phyloP scores from a whole-genome alignment of 2,113 vertebrate species.

The Sapayoa aenigma region DNA sequence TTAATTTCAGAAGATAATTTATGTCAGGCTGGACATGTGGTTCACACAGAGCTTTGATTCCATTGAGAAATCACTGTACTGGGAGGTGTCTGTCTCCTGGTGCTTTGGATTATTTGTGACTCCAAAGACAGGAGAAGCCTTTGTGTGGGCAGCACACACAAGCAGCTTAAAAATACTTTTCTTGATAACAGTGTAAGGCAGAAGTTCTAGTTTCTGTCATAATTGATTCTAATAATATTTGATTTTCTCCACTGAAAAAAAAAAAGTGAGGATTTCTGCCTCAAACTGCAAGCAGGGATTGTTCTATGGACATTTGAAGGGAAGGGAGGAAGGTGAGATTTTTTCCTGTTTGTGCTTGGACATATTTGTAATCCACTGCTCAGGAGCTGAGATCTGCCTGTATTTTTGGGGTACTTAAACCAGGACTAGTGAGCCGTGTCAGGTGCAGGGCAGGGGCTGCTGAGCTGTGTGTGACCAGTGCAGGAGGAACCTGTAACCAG shows the following conservation, averaged over 20 bases:
- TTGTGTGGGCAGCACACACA: not conserved
- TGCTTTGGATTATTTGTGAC: not conserved
- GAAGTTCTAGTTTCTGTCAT: not conserved
- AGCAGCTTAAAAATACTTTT: not conserved
- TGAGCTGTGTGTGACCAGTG: not conserved
- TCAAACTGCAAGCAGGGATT: not conserved
- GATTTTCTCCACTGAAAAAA: not conserved
- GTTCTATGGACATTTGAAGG: not conserved
- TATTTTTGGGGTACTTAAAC: too few relatives aligned
- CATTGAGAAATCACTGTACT: not conserved
- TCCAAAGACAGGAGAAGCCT: not conserved
- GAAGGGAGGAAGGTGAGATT: not conserved
- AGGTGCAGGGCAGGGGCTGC: not conserved
- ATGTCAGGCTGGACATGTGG: not conserved
- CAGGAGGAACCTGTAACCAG: not conserved
- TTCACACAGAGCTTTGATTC: not conserved
- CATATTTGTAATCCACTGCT: not conserved
- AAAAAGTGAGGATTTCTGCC: not conserved
- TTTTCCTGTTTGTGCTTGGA: not conserved
- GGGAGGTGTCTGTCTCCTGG: not conserved
- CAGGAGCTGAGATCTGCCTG: not conserved
- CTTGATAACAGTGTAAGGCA: not conserved
- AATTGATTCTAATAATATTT: not conserved
- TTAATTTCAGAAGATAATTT: constrained; percentile 5
- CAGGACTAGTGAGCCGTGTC: not conserved